Evolutionary conservation across 2,113 vertebrate genomes (phyloP).

Genomic region (Hipposideros armiger): DNA sequence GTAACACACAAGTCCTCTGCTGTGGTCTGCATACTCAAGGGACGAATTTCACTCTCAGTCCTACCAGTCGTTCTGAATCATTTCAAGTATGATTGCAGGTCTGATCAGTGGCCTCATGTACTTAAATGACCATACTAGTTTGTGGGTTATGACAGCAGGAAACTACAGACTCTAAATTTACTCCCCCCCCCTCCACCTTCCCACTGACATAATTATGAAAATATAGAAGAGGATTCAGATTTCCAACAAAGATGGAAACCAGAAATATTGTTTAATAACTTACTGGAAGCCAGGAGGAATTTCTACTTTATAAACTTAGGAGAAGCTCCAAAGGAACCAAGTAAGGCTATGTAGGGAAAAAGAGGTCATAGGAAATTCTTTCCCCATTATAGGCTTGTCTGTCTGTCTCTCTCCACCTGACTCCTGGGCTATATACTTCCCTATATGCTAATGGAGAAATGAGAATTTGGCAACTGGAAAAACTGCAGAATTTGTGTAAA

Average conservation of each 20-base stretch:
- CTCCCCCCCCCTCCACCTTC: neutral
- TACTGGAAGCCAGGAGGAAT: neutral
- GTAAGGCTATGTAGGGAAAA: neutral
- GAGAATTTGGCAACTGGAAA: neutral
- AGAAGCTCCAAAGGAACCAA: neutral
- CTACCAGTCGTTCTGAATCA: neutral
- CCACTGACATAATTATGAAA: neutral
- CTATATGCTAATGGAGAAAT: neutral
- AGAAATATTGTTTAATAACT: constrained; percentile 56
- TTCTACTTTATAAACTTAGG: neutral
- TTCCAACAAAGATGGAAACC: neutral
- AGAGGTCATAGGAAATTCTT: neutral
- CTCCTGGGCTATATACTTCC: neutral
- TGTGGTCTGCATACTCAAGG: neutral
- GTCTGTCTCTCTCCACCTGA: neutral
- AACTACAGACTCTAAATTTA: neutral
- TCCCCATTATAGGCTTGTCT: neutral
- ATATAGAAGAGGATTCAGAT: neutral
- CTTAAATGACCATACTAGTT: neutral
- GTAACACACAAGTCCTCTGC: neutral
- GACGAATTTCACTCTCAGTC: neutral
- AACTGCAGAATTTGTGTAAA: neutral
- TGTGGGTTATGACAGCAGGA: neutral
- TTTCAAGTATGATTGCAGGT: neutral
- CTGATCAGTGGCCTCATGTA: neutral